Conservation (phyloP, 2,797 vertebrate genomes). For the Sparus aurata region DNA sequence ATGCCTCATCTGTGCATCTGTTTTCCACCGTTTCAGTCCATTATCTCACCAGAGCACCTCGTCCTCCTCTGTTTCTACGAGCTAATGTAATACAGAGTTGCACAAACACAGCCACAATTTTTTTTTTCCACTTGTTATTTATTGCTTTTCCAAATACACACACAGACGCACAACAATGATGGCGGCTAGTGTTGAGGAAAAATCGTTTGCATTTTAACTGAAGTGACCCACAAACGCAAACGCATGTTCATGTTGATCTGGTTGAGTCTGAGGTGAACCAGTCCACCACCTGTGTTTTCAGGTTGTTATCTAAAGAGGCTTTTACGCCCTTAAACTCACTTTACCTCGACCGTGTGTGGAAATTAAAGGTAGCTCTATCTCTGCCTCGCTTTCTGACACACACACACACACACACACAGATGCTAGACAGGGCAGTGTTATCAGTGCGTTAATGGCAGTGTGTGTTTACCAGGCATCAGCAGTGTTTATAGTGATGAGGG, state of each 20-base stretch:
- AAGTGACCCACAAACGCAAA: neutral
- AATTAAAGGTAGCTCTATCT: conserved; percentile 46
- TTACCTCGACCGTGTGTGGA: conserved; percentile 34
- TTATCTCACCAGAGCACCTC: neutral
- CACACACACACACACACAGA: conserved; percentile 26
- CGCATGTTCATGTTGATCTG: neutral
- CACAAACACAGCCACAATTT: neutral
- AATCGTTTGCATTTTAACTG: neutral
- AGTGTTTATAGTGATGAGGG: conserved; percentile 72
- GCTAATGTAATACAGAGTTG: conserved; percentile 10
- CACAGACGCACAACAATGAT: neutral
- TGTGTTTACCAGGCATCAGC: conserved; percentile 68
- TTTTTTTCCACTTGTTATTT: conserved; percentile 6
- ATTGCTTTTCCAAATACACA: neutral
- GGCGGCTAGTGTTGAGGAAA: neutral
- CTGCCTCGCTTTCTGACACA: conserved; percentile 1
- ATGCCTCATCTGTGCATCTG: conserved; percentile 24
- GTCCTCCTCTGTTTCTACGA: neutral
- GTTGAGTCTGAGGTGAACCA: conserved; percentile 9
- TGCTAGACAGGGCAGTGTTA: conserved; percentile 17
- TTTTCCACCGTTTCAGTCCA: conserved; percentile 34
- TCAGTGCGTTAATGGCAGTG: conserved; percentile 52
- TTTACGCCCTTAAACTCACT: conserved; percentile 38
- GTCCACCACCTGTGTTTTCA: neutral
- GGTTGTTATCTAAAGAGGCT: conserved; percentile 1